Base-by-base conservation (phyloP, 23 tunicate species). In the Styela clava region DNA sequence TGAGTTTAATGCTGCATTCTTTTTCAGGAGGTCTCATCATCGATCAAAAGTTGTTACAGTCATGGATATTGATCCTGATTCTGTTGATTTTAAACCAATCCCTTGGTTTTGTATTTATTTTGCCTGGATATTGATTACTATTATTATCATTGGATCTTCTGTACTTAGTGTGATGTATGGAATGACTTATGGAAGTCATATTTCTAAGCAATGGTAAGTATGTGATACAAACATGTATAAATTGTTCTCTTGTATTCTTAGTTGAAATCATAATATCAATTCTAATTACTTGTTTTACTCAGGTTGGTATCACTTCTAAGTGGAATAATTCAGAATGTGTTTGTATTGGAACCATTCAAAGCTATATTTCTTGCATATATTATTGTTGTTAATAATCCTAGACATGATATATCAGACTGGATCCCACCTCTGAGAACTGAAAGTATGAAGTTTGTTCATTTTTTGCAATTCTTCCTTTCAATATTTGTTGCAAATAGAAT, bases 321-420 rank as follows among this genome's bases (percentile, higher is more conserved):
- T 64, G 92, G 83, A 2, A 30, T 82, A 2, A 21, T 83, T 16
- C 56, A 18, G 25, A 74, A 37, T 26, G 68, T 82, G 26, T 61
- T 82, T 36, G 33, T 83, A 29, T 24, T 82, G 31, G 92, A 87
- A 74, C 63, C 83, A 1, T 37, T 74, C 63, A 87, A 87, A 67
- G 86, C 71, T 29, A 34, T 67, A 3, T 27, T 74, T 26, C 78
- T 87, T 3, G 83, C 92, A 5, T 74, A 51, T 22, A 62, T 87
- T 1, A 2, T 26, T 31, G 74, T 37, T 23, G 22, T 63, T 33
- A 62, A 24, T 16, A 63, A 68, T 2, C 78, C 56, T 16, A 64
- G 56, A 83, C 35, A 52, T 44, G 86, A 87, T 52, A 20, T 87
- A 2, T 64, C 26, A 35, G 92, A 87, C 36, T 87, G 92, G 92